Base-by-base conservation (phyloP, 2,113 vertebrate genomes). In the Sterrhoptilus dennistouni region DNA sequence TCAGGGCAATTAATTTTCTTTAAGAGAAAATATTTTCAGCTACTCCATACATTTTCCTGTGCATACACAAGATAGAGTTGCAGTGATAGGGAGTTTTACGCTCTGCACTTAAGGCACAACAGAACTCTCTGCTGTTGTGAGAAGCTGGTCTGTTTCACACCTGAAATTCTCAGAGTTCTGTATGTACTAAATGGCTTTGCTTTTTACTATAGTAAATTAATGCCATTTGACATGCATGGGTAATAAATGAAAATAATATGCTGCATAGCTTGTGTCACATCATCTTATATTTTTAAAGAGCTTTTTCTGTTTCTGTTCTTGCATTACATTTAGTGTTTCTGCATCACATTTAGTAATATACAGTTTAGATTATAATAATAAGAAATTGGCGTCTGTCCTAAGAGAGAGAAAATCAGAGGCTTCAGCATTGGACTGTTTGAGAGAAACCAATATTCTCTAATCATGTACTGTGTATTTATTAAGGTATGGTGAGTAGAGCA, bases 341-440 rank as follows among this genome's bases (percentile, higher is more conserved):
- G 31, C 44, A 50, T 76, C 28, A 23, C 8, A n/a, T 90, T 71
- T 71, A 79, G 9, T 56, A 44, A 35, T 52, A 57, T 10, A 29
- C 11, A 44, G 63, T 87, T 11, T 66, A 49, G 60, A 74, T 12
- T 49, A 27, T 16, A 18, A 16, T 89, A 79, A 57, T 80, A 54
- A 74, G 50, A 66, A 42, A 22, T 7, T 0, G 0, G 1, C 40
- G 2, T 77, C 8, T 71, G 18, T 69, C 29, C 33, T 74, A 40
- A 54, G 63, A 65, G 35, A 44, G 31, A 35, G 38, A 89, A 92
- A 57, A 47, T 24, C 25, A 47, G 54, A 83, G 33, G 19, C 18
- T 80, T 88, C 42, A 86, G 18, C 10, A 1, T 24, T 47, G 13
- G 57, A 23, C 14, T 68, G 7, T 63, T 12, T 49, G 47, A 49